phyloP scores from a whole-genome alignment of 1,140 invertebrate species.

The Caenorhabditis inopinata region DNA sequence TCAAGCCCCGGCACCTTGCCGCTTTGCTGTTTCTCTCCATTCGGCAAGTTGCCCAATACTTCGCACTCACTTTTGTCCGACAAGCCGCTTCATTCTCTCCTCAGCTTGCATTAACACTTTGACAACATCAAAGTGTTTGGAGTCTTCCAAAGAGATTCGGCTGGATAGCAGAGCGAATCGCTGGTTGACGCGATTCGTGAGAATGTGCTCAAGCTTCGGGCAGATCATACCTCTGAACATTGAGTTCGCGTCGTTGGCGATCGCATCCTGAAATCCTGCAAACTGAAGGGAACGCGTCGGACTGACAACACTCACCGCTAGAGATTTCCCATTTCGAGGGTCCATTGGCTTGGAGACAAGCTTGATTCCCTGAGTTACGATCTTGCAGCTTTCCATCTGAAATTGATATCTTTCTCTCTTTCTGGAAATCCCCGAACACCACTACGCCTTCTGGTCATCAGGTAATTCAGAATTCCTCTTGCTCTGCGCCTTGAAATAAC shows the following conservation, averaged over 20 bases:
- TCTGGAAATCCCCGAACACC: too few species aligned
- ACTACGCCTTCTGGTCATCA: too few species aligned
- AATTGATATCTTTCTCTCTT: not conserved
- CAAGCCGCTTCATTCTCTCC: slow-evolving; percentile 24
- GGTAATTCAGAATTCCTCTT: too few species aligned
- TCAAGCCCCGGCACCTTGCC: too few species aligned
- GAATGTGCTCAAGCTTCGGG: slow-evolving; percentile 11
- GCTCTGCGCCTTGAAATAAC: too few species aligned
- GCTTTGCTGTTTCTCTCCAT: too few species aligned
- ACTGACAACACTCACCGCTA: not conserved
- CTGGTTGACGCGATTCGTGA: slow-evolving; percentile 36
- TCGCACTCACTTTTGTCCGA: slow-evolving; percentile 29
- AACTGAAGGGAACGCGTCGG: not conserved
- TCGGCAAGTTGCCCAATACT: too few species aligned
- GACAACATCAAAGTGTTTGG: slow-evolving; percentile 39
- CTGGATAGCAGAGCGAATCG: slow-evolving; percentile 31
- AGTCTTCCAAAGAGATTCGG: slow-evolving; percentile 37
- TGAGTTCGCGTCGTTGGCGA: slow-evolving; percentile 20
- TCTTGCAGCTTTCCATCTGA: slow-evolving; percentile 24
- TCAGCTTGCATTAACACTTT: slow-evolving; percentile 18
- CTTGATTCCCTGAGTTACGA: not conserved
- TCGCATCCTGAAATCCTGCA: slow-evolving; percentile 21
- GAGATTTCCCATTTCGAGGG: not conserved
- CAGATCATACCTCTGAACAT: slow-evolving; percentile 36
- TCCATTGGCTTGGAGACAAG: slow-evolving; percentile 5